phyloP scores from a whole-genome alignment of 2,797 vertebrate species.

The Cossypha polioptera region DNA sequence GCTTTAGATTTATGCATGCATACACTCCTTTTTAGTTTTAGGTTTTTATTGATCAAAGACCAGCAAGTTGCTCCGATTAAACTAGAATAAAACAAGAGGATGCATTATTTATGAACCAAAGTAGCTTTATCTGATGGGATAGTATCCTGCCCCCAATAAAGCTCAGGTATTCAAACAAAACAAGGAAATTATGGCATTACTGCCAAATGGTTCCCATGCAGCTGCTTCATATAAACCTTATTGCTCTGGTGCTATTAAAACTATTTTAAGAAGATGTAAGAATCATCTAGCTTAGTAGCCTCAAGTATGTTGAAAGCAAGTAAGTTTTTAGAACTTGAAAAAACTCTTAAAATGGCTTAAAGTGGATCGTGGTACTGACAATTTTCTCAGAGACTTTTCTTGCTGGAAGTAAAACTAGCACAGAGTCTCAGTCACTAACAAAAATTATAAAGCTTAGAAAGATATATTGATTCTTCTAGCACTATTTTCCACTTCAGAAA shows the following conservation, averaged over 20 bases:
- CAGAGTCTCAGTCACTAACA: neutral
- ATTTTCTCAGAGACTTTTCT: neutral
- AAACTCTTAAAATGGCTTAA: neutral
- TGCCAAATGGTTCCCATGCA: neutral
- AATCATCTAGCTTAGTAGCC: neutral
- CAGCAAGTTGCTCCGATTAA: slow-evolving; percentile 42
- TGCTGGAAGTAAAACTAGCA: neutral
- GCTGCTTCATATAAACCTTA: neutral
- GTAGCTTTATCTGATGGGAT: neutral
- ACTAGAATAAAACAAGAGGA: neutral
- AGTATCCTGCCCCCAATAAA: neutral
- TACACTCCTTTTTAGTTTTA: neutral
- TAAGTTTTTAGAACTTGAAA: neutral
- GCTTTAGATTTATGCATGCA: neutral
- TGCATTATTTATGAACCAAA: slow-evolving; percentile 4
- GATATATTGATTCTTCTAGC: neutral
- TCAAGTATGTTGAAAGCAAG: neutral
- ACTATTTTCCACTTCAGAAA: neutral
- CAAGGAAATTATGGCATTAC: neutral
- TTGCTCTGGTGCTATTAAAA: neutral
- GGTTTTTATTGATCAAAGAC: slow-evolving; percentile 44
- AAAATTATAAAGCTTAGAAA: neutral
- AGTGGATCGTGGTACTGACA: neutral
- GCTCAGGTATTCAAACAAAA: neutral
- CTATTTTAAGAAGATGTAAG: neutral